phyloP scores from a whole-genome alignment of 2,113 vertebrate genomes.

The Eira barbara region DNA sequence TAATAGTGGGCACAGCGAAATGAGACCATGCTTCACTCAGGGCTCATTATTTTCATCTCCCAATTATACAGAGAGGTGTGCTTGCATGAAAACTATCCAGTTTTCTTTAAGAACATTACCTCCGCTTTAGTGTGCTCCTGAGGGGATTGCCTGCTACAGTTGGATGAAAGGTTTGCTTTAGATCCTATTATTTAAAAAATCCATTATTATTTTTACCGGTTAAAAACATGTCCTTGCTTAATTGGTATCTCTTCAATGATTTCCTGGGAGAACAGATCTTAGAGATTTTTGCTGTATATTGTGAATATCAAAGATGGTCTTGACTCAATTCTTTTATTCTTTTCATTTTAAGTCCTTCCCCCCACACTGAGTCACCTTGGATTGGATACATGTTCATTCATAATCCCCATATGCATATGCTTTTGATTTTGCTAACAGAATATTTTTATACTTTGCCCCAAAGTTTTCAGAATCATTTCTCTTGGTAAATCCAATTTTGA shows the following conservation, averaged over 20 bases:
- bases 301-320: neutral
- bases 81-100: neutral
- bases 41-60: neutral
- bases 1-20: neutral
- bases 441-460: neutral
- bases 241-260: neutral
- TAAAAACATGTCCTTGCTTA: neutral
- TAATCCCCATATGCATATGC: neutral
- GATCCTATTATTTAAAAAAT: neutral
- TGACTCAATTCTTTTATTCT: neutral
- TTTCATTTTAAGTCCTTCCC: neutral
- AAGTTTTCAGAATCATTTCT: conserved; percentile 44
- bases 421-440: conserved; percentile 36
- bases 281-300: neutral
- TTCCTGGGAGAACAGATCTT: neutral
- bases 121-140: neutral
- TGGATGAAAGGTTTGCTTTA: neutral
- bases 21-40: neutral
- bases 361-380: neutral
- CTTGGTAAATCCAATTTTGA: neutral
- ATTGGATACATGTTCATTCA: neutral
- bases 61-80: neutral
- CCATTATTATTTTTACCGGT: neutral
- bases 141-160: neutral
- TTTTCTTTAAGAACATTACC: neutral